Conservation (phyloP, 1,140 invertebrate species). For the Lycorma delicatula region DNA sequence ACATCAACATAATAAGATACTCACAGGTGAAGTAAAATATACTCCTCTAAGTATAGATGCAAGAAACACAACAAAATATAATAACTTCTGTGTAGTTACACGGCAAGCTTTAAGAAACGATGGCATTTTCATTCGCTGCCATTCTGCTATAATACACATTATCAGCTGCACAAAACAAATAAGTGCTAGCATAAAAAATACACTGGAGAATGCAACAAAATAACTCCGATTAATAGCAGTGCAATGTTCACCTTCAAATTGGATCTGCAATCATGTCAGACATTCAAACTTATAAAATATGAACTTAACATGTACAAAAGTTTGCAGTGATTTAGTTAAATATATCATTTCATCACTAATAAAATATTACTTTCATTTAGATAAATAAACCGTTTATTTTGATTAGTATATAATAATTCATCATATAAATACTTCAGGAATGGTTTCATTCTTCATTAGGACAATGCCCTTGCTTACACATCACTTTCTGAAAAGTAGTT, state of each 20-base stretch:
- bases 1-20: too few species aligned
- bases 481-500: too few species aligned
- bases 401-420: too few species aligned
- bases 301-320: too few species aligned
- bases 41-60: slow-evolving; percentile 76
- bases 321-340: too few species aligned
- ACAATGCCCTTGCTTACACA: too few species aligned
- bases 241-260: slow-evolving; percentile 56
- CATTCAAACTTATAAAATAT: too few species aligned
- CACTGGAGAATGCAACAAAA: slow-evolving; percentile 61
- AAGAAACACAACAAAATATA: slow-evolving; percentile 83
- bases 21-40: slow-evolving; percentile 83
- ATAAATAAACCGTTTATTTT: too few species aligned
- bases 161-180: slow-evolving; percentile 80
- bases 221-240: slow-evolving; percentile 53
- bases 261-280: slow-evolving; percentile 49
- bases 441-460: too few species aligned
- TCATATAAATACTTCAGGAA: too few species aligned
- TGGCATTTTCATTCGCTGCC: slow-evolving; percentile 70
- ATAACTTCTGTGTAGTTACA: slow-evolving; percentile 83
- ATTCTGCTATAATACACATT: slow-evolving; percentile 74
- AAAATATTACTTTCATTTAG: too few species aligned
- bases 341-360: too few species aligned
- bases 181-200: slow-evolving; percentile 77
- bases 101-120: slow-evolving; percentile 69